Evolutionary conservation across 2,888 invertebrate genomes (phyloP), one percentile per base, ranked within the genome.

Genomic region (Elysia crispata): DNA sequence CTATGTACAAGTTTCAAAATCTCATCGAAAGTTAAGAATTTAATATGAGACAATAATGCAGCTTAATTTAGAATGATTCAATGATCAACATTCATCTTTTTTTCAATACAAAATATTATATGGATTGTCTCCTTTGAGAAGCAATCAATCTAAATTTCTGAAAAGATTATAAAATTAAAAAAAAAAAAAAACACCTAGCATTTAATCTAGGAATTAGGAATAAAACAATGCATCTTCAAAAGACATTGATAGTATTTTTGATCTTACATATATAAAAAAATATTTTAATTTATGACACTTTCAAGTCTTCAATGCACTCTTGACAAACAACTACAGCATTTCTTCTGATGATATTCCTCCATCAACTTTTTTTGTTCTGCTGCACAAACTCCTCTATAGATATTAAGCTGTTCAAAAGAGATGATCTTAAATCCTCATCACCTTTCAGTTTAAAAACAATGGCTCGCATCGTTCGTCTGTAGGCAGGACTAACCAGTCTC

Each of bases 401-500:
- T n/a, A 88, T 64, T 67, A 85, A 81, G 70, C 86, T 86, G 69
- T 81, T 67, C 33, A 85, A 75, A 30, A 90, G 84, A 79, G 86
- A 82, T n/a, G 80, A 76, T 54, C 87, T 83, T 0, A 89, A 66
- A 23, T 87, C 86, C 72, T 84, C 83, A 64, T 86, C 84, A 77
- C 88, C 85, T 82, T 86, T 89, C 57, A 90, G 76, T 49, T 84
- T 86, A 73, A 90, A 89, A n/a, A 90, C 87, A 8, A 90, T 79
- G 11, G 85, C 82, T 66, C 90, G 84, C 79, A 89, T 87, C 0
- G 88, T 87, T 60, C 87, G 82, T 50, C 85, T 83, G 76, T 90
- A 90, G 20, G 83, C 67, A 54, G 84, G 76, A 49, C 82, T 86
- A 0, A 87, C 73, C 31, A 88, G 80, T 66, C 86, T 83, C 72